Evolutionary conservation across 2,113 vertebrate species (phyloP).

Genomic region (Oophaga pumilio): DNA sequence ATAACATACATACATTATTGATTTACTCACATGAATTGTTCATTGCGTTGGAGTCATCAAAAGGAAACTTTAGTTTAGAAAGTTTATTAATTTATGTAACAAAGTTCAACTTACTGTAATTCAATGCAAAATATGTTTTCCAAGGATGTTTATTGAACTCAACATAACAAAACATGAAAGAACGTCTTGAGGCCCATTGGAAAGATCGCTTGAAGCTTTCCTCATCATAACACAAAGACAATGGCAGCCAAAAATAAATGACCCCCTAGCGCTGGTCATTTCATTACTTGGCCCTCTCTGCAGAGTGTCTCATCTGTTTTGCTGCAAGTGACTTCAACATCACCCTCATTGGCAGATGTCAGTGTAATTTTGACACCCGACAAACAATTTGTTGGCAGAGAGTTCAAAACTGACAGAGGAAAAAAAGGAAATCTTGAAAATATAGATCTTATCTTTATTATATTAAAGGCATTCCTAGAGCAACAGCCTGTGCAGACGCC

Average conservation of each 20-base stretch:
- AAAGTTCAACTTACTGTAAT: background rate
- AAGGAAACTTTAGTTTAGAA: background rate
- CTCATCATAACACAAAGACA: background rate
- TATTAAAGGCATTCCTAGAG: background rate
- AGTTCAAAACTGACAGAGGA: background rate
- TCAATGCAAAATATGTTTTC: background rate
- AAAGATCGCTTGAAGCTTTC: background rate
- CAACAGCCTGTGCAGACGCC: too few relatives aligned
- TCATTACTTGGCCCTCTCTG: background rate
- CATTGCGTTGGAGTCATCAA: background rate
- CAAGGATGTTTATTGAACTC: background rate
- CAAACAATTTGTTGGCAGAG: conserved; percentile 20
- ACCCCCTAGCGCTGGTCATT: background rate
- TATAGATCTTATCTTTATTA: background rate
- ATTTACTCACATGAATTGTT: background rate
- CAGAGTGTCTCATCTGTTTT: conserved; percentile 16
- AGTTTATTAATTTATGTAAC: background rate
- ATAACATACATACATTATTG: too few relatives aligned
- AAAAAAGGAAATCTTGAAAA: background rate
- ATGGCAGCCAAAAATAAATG: conserved; percentile 24
- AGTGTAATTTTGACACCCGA: conserved; percentile 11
- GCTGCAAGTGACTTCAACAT: conserved; percentile 25
- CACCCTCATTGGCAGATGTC: background rate
- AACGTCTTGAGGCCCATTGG: background rate
- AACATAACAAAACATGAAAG: conserved; percentile 21